Conservation (phyloP, 1,140 invertebrate species). For the Archivesica marissinica region DNA sequence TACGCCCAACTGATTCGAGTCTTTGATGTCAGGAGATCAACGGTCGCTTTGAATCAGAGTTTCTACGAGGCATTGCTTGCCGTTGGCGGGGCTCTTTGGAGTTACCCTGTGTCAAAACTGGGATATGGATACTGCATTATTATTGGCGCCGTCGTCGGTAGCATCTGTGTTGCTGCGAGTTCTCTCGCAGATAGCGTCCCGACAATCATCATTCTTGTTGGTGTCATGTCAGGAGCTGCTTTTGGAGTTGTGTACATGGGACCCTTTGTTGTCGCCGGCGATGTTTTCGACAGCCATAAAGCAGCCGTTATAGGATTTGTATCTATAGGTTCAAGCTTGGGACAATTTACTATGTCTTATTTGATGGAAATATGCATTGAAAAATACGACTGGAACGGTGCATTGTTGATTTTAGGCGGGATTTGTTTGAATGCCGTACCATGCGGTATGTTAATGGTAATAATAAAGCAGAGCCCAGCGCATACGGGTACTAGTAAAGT, state of each 20-base stretch:
- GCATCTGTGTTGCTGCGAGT: conserved; percentile 18
- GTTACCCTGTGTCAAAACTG: conserved; percentile 25
- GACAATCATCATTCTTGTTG: conserved; percentile 35
- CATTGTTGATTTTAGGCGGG: conserved; percentile 6
- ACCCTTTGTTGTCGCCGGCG: conserved; percentile 38
- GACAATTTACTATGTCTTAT: conserved; percentile 45
- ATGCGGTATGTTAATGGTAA: conserved; percentile 39
- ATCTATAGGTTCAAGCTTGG: conserved; percentile 42
- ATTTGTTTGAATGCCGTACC: conserved; percentile 45
- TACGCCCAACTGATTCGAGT: conserved; percentile 37
- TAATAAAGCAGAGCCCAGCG: background rate
- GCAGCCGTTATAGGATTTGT: conserved; percentile 40
- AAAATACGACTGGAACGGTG: conserved; percentile 41
- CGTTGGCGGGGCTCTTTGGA: conserved; percentile 38
- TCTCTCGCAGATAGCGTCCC: conserved; percentile 22
- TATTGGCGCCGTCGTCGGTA: conserved; percentile 28
- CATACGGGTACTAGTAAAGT: no score
- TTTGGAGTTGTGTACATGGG: conserved; percentile 42
- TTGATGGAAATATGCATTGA: conserved; percentile 40
- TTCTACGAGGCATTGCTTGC: conserved; percentile 34
- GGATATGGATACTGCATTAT: conserved; percentile 28
- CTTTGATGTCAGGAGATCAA: conserved; percentile 26
- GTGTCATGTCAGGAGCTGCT: conserved; percentile 31
- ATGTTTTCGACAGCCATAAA: conserved; percentile 30
- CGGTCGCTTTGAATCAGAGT: conserved; percentile 45